Percentiles rank a stretch among this genome's conserved stretches.
Conservation (phyloP, 2,113 vertebrate species). For the Myotis davidii region DNA sequence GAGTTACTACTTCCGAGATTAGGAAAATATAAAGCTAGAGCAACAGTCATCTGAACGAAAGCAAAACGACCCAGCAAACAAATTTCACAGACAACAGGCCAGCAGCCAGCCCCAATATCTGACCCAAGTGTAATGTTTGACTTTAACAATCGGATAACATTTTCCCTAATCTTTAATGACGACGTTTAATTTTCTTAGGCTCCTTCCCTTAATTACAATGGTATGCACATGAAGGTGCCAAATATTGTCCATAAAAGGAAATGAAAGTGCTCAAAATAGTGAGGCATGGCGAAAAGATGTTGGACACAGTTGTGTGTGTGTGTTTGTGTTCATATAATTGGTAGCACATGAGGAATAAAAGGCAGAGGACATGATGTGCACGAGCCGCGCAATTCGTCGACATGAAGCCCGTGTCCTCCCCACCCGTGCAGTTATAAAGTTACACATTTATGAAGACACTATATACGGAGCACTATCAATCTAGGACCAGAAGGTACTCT, state of each 20-base stretch:
- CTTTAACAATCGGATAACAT: constrained; percentile 14
- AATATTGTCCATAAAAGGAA: constrained; percentile 25
- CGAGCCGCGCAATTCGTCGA: not conserved
- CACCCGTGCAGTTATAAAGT: not conserved
- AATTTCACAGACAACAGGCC: constrained; percentile 58
- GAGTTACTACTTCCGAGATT: constrained; percentile 82
- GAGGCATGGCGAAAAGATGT: constrained; percentile 48
- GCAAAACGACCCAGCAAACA: constrained; percentile 64
- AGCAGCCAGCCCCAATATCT: constrained; percentile 60
- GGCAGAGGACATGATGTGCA: not conserved
- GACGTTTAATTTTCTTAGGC: constrained; percentile 57
- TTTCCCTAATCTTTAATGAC: constrained; percentile 55
- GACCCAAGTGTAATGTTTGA: constrained; percentile 41
- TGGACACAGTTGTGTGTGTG: constrained; percentile 29
- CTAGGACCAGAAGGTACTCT: not conserved
- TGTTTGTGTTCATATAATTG: constrained; percentile 53
- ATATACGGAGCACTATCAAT: not conserved
- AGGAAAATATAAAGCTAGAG: constrained; percentile 80
- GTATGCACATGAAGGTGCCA: constrained; percentile 22
- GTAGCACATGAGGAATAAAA: constrained; percentile 66
- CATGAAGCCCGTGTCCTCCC: not conserved
- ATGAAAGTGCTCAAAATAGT: constrained; percentile 28
- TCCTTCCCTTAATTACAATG: constrained; percentile 43
- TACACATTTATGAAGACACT: not conserved
- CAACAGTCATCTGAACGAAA: constrained; percentile 69